Percentiles rank a stretch among this genome's conserved stretches.
Conservation (phyloP, 23 tunicate species). For the Clavelina lepadiformis region DNA sequence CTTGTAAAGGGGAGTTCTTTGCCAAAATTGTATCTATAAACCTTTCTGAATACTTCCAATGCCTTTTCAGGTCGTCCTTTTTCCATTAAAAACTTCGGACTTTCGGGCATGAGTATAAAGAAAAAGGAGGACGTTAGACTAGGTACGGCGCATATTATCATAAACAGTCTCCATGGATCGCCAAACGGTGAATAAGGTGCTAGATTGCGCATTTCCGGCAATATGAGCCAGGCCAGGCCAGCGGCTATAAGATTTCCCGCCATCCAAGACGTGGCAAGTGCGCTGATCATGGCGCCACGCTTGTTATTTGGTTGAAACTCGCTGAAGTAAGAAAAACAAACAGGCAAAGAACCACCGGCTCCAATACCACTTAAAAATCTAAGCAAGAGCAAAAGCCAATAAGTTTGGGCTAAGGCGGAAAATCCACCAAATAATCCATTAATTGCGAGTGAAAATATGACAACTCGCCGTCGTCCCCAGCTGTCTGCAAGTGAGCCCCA, state of each 20-base stretch:
- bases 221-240: neutral
- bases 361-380: constrained; percentile 83
- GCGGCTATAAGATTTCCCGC: constrained; percentile 76
- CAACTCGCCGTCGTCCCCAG: constrained; percentile 54
- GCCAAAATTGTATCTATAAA: constrained; percentile 37
- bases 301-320: constrained; percentile 68
- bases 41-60: constrained; percentile 26
- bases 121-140: constrained; percentile 62
- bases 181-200: constrained; percentile 36
- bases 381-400: constrained; percentile 26
- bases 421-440: constrained; percentile 65
- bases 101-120: constrained; percentile 77
- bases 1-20: neutral
- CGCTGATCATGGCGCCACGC: constrained; percentile 89
- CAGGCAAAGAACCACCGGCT: constrained; percentile 93
- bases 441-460: constrained; percentile 49
- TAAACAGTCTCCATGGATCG: constrained; percentile 71
- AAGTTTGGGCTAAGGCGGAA: constrained; percentile 37
- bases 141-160: constrained; percentile 69
- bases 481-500: constrained; percentile 85
- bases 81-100: constrained; percentile 60
- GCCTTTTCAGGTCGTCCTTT: constrained; percentile 40
- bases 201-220: neutral
- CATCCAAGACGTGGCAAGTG: constrained; percentile 95
- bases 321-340: constrained; percentile 78